These are phyloP conservation scores for Penaeus vannamei DNA, from an alignment of 1,140 invertebrate genomes.

Conservation along the genomic window DNA sequence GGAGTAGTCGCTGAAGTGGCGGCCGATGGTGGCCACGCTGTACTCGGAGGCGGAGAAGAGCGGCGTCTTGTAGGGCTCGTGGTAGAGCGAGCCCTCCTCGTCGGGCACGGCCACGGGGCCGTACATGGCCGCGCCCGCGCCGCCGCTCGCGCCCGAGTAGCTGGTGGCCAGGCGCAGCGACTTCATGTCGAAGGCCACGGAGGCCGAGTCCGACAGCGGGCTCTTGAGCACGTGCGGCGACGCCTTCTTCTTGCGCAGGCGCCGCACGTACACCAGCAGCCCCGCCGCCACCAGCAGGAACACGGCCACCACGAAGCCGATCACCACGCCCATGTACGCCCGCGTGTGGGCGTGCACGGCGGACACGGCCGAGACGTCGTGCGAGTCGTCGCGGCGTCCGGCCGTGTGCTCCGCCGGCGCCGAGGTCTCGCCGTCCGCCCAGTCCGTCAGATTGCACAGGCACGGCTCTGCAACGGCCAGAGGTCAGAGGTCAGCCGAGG, in stretches of 20 bases:
- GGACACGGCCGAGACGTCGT: constrained; percentile 64
- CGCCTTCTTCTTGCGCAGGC: constrained; percentile 81
- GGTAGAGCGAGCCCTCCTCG: constrained; percentile 76
- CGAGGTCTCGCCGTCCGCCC: constrained; percentile 47
- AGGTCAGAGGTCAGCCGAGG: too few species aligned
- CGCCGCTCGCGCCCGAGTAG: constrained; percentile 71
- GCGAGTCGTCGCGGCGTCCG: constrained; percentile 72
- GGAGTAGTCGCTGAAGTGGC: constrained; percentile 57
- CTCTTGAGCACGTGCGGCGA: constrained; percentile 81
- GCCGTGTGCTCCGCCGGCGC: constrained; percentile 70
- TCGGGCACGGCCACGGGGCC: constrained; percentile 72
- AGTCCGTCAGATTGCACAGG: constrained; percentile 69
- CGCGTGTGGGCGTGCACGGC: constrained; percentile 70
- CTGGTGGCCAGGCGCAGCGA: constrained; percentile 76
- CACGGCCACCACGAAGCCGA: constrained; percentile 82
- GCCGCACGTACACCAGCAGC: constrained; percentile 78
- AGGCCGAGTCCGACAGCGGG: constrained; percentile 69
- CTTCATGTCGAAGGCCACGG: constrained; percentile 80
- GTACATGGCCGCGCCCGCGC: constrained; percentile 70
- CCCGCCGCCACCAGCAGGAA: constrained; percentile 79
- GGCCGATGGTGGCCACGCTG: constrained; percentile 62
- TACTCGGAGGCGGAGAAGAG: constrained; percentile 57
- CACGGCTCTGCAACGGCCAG: constrained; percentile 67
- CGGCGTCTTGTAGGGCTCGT: constrained; percentile 77
- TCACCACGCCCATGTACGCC: constrained; percentile 85